Base-by-base conservation (phyloP, 2,888 invertebrate species). In the Auanema sp. region DNA sequence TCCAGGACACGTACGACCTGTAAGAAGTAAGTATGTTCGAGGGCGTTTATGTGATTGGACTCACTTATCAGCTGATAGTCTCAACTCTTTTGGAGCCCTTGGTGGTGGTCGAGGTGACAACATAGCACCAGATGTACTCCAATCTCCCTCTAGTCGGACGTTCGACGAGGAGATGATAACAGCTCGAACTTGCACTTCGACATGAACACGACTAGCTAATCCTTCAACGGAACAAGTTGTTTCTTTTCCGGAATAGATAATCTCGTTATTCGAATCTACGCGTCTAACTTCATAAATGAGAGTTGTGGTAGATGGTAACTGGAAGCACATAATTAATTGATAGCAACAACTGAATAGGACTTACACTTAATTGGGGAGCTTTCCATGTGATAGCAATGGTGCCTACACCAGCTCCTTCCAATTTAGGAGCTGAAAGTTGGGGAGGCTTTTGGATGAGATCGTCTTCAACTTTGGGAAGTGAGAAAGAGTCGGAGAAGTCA, bases 191-290 rank as follows among this genome's bases (percentile, higher is more conserved):
- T 65, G 65, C 4, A 68, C 62, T 23, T 63, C 65, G 18, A 69
- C 63, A 16, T 58, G 58, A 49, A 64, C 58, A 11, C 58, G 25
- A 10, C 59, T 59, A 12, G 56, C 43, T n/a, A 69, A 61, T 8
- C 66, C 60, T 12, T 47, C 54, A 4, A 69, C 40, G n/a, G 40
- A 23, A 24, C 51, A 64, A 6, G 41, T 25, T 6, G 60, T 23
- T 25, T 64, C 66, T 2, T 56, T 57, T 11, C 69, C 69, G n/a
- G 59, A 66, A 44, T 69, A 69, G 60, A 69, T 40, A 12, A 69
- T 25, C 11, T 59, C 55, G 4, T 56, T 52, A 33, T 52, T 58
- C n/a, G 23, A 51, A 25, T 60, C 69, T 12, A 65, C 42, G 24
- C 66, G 55, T 12, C 64, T 55, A 12, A 69, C 57, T 33, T 69